These are phyloP conservation scores for Galerucella nymphaeae DNA, from an alignment of 2,888 invertebrate genomes.

Conservation along the genomic window DNA sequence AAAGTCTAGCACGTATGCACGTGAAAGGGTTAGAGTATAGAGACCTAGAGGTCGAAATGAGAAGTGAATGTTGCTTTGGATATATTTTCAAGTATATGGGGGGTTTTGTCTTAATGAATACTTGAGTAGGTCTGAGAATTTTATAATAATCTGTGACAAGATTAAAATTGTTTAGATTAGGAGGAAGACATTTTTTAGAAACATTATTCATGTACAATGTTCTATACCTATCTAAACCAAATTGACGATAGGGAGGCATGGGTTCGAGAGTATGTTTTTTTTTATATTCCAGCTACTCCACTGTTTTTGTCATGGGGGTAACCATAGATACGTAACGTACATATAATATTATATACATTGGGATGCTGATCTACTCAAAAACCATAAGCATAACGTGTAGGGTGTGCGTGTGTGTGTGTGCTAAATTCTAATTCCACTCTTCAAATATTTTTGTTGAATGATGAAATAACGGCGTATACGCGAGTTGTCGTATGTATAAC, in stretches of 20 bases:
- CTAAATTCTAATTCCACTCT: constrained; percentile 25
- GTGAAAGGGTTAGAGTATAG: constrained; percentile 43
- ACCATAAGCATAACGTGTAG: constrained; percentile 5
- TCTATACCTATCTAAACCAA: too few species aligned
- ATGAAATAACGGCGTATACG: constrained; percentile 13
- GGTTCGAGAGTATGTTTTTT: too few species aligned
- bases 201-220: neutral
- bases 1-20: constrained; percentile 37
- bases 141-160: neutral
- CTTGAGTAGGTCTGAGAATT: constrained; percentile 4
- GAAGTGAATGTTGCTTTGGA: constrained; percentile 53
- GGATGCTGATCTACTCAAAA: constrained; percentile 14
- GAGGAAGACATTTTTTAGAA: neutral
- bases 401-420: constrained; percentile 8
- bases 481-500: neutral
- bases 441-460: constrained; percentile 29
- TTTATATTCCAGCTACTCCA: too few species aligned
- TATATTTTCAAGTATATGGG: constrained; percentile 56
- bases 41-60: constrained; percentile 42
- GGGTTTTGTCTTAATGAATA: constrained; percentile 32
- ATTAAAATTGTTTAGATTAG: neutral
- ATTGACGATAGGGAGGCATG: too few species aligned
- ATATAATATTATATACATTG: constrained; percentile 9
- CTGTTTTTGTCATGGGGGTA: neutral
- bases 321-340: neutral